Conservation (phyloP, 92 coral and sea anemone genomes). For the Actinostola sp. region DNA sequence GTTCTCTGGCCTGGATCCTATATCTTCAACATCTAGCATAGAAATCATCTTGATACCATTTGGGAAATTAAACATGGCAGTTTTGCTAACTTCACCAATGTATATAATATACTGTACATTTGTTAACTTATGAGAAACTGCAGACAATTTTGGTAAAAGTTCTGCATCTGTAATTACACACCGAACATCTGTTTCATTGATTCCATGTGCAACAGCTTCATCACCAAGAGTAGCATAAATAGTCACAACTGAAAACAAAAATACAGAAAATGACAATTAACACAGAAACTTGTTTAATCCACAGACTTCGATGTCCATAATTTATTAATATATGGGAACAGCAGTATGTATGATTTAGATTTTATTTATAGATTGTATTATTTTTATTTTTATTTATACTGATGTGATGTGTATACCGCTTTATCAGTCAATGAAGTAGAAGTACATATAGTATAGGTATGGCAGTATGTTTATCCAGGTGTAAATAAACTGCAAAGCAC, state of each 20-base stretch:
- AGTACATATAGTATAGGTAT: too few relatives aligned
- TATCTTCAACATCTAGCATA: constrained; percentile 83
- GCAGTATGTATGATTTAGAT: too few relatives aligned
- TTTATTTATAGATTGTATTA: too few relatives aligned
- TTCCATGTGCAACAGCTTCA: constrained; percentile 87
- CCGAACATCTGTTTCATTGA: constrained; percentile 87
- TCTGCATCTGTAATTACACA: constrained; percentile 86
- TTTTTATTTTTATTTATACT: too few relatives aligned
- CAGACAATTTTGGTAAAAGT: constrained; percentile 76
- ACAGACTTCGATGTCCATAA: too few relatives aligned
- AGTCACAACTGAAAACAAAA: constrained; percentile 73
- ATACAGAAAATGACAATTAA: background rate
- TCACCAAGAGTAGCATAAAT: constrained; percentile 96
- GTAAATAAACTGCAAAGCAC: too few relatives aligned
- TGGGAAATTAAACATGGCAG: constrained; percentile 70
- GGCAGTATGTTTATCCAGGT: too few relatives aligned
- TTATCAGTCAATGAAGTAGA: too few relatives aligned
- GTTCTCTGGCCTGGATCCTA: constrained; percentile 77
- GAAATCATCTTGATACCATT: constrained; percentile 71
- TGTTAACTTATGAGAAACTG: constrained; percentile 63
- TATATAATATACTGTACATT: constrained; percentile 80
- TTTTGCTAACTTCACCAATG: constrained; percentile 76
- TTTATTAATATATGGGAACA: too few relatives aligned
- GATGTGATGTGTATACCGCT: too few relatives aligned
- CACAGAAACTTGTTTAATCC: background rate